Evolutionary conservation across 1,140 invertebrate genomes (phyloP), one percentile per base, ranked within the genome.

Genomic region (Sminthurides bifidus): DNA sequence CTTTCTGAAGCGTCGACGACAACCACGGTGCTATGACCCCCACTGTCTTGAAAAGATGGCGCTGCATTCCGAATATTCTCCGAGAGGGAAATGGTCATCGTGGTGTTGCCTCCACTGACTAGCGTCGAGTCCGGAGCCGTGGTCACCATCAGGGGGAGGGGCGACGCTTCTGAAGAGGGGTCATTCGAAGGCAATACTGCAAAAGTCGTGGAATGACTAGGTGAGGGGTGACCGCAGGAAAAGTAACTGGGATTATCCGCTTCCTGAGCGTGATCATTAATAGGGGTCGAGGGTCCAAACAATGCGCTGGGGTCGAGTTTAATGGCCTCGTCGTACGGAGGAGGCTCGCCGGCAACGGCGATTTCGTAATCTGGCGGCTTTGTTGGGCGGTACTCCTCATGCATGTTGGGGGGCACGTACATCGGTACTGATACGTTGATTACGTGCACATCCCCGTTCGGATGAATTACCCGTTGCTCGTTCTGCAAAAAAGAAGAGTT

Each of bases 321-420:
- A 63, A 84, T 82, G 14, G 82, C 82, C 61, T 83, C 81, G 58
- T 83, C 81, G 66, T 84, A 84, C 26, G 78, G 80, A 1, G 82
- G 82, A 35, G 81, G 81, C 38, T 77, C 74, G 27, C 55, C 52
- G 17, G 79, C 80, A 2, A 79, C 77, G 26, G 83, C 80, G 0
- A 78, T 75, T 60, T 83, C 80, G 67, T 84, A 84, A 65, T 83
- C 82, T 23, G 82, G 82, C 23, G 82, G 81, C 66, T 84, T 84
- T 5, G 52, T 44, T 33, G 54, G 49, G 26, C 55, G 55, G 14
- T 54, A 57, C 10, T 65, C 46, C 38, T 61, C 58, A 30, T 63
- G 57, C 54, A 60, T 53, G n/a, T n/a, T n/a, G 2, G 61, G 44
- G 2, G 65, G 58, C 10, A 65, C 56, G 33, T 59, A 63, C 59